Conservation (phyloP, 2,888 invertebrate species). For the Eulithis prunata region DNA sequence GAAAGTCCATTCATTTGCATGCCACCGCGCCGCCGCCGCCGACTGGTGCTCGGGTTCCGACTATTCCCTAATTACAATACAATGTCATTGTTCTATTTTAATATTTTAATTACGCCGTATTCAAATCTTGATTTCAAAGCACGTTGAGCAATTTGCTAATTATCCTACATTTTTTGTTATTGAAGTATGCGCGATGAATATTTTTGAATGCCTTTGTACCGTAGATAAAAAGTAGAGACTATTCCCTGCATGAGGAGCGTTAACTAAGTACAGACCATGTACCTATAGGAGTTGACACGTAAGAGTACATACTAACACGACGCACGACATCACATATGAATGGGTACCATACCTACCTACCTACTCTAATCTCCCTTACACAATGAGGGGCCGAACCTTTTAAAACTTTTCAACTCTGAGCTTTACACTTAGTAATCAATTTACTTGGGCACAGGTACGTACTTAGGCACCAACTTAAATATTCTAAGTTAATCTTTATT, state of each 20-base stretch:
- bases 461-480: no score
- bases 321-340: no score
- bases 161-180: conserved; percentile 33
- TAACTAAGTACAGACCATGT: no score
- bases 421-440: neutral
- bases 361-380: no score
- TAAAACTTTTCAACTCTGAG: conserved; percentile 13
- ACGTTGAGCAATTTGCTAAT: conserved; percentile 39
- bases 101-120: conserved; percentile 37
- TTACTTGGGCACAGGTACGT: no score
- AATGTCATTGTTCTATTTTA: conserved; percentile 40
- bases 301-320: no score
- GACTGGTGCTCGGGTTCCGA: neutral
- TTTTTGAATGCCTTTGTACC: conserved; percentile 17
- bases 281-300: conserved; percentile 8
- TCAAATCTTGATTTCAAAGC: conserved; percentile 34
- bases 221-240: conserved; percentile 2
- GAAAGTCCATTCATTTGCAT: conserved; percentile 48
- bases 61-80: conserved; percentile 38
- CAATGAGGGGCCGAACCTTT: conserved; percentile 16
- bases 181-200: conserved; percentile 20
- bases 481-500: no score
- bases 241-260: neutral
- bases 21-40: conserved; percentile 2
- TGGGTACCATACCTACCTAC: no score